Evolutionary conservation across 2,113 vertebrate genomes (phyloP).

Genomic region (Acanthisitta chloris): DNA sequence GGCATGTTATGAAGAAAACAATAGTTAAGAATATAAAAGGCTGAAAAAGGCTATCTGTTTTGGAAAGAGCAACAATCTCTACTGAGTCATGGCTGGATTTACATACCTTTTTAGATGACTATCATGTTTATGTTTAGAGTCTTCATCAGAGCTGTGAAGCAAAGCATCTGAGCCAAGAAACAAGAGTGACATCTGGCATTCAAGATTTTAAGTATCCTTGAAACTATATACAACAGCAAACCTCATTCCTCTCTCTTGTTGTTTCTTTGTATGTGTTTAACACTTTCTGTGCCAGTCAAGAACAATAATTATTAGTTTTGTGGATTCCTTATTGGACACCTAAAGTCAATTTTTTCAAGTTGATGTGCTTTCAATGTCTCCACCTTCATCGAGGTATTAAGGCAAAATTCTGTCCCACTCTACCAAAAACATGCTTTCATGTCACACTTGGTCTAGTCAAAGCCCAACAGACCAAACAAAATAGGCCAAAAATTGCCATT

Average conservation of each 20-base stretch:
- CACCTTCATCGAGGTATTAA: not conserved
- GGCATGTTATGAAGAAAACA: not conserved
- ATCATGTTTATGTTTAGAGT: not conserved
- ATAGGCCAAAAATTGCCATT: not conserved
- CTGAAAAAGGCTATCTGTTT: not conserved
- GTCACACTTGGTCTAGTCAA: not conserved
- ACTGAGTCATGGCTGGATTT: not conserved
- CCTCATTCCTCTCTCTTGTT: not conserved
- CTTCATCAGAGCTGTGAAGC: not conserved
- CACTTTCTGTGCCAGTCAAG: not conserved
- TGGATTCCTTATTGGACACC: not conserved
- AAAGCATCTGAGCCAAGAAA: not conserved
- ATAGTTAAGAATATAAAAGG: not conserved
- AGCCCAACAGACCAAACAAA: not conserved
- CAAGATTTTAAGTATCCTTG: not conserved
- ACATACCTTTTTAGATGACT: not conserved
- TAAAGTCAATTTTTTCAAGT: not conserved
- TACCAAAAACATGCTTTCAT: not conserved
- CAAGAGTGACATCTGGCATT: not conserved
- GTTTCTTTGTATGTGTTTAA: not conserved
- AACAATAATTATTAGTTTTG: not conserved
- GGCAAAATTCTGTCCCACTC: not conserved
- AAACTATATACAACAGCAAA: not conserved
- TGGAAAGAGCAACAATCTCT: not conserved
- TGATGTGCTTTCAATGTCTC: not conserved